A percentile compares a stretch with the other conserved stretches of the same genome.
These are phyloP conservation scores for Hycleus phaleratus DNA, from an alignment of 1,140 invertebrate species.

Conservation along the genomic window DNA sequence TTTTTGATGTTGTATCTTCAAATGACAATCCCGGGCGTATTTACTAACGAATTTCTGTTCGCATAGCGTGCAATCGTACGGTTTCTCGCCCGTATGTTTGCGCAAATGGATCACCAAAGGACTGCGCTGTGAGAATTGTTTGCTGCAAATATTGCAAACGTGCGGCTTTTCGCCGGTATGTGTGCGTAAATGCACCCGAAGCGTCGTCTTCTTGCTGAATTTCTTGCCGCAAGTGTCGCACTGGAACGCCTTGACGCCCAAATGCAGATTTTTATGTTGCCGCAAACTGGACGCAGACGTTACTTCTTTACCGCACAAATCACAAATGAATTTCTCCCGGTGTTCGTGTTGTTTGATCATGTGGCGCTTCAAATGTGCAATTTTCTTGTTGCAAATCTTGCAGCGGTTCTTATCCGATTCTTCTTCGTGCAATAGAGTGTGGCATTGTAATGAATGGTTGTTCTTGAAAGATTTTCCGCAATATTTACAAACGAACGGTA, in stretches of 20 bases:
- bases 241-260: slow-evolving; percentile 60
- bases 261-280: slow-evolving; percentile 59
- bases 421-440: slow-evolving; percentile 12
- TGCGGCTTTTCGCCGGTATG: slow-evolving; percentile 17
- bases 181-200: slow-evolving; percentile 6
- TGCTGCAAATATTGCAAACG: slow-evolving; percentile 13
- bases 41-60: slow-evolving; percentile 22
- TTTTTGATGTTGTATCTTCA: neutral
- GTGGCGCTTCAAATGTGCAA: too few relatives aligned
- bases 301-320: slow-evolving; percentile 70
- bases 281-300: slow-evolving; percentile 56
- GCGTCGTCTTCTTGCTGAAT: slow-evolving; percentile 37
- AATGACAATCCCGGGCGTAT: neutral
- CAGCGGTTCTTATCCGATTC: neutral
- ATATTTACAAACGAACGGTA: slow-evolving; percentile 15
- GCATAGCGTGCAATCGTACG: slow-evolving; percentile 42
- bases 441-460: slow-evolving; percentile 3
- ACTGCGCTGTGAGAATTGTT: slow-evolving; percentile 22
- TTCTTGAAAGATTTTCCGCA: slow-evolving; percentile 14
- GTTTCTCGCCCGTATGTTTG: slow-evolving; percentile 46
- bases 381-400: too few relatives aligned
- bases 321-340: slow-evolving; percentile 37
- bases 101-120: slow-evolving; percentile 35
- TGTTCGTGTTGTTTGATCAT: too few relatives aligned
- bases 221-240: slow-evolving; percentile 58